A percentile compares a stretch with the other conserved stretches of the same genome.
phyloP scores from a whole-genome alignment of 2,113 vertebrate genomes.

The Nerophis lumbriciformis region DNA sequence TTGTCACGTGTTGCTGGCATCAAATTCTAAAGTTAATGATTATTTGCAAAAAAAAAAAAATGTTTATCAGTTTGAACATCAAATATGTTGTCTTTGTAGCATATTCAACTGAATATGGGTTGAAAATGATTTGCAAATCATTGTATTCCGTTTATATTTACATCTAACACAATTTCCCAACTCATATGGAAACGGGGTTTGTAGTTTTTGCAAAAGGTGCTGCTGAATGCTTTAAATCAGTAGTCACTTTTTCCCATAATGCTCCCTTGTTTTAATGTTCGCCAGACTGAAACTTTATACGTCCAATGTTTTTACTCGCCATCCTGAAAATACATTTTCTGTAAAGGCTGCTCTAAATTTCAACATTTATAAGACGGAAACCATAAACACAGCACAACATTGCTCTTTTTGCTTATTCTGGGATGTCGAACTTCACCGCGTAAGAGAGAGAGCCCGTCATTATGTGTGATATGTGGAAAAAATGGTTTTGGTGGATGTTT shows the following conservation, averaged over 20 bases:
- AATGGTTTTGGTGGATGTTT: neutral
- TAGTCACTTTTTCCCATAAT: slow-evolving; percentile 9
- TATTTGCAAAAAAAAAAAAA: too few species aligned
- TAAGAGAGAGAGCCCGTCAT: slow-evolving; percentile 47
- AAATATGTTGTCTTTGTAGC: too few species aligned
- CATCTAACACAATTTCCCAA: too few species aligned
- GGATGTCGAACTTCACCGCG: slow-evolving; percentile 35
- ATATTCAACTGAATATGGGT: too few species aligned
- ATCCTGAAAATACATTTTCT: slow-evolving; percentile 25
- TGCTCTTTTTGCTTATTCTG: slow-evolving; percentile 47
- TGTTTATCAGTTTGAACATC: too few species aligned
- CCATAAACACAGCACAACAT: slow-evolving; percentile 51
- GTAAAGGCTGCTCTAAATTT: slow-evolving; percentile 2
- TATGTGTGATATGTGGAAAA: slow-evolving; percentile 39
- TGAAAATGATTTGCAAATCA: too few species aligned
- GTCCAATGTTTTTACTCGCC: neutral
- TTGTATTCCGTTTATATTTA: too few species aligned
- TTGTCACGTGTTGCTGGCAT: too few species aligned
- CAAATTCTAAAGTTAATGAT: too few species aligned
- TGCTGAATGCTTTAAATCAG: neutral
- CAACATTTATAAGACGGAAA: slow-evolving; percentile 22
- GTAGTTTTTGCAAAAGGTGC: neutral
- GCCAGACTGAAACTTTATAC: slow-evolving; percentile 1
- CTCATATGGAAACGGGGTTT: too few species aligned
- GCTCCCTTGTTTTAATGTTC: neutral